Percentiles rank a stretch among this genome's conserved stretches.
Evolutionary conservation across 37 sponge, comb jelly and placozoan genomes (phyloP).

Genomic region (Hexactinellida sp.): DNA sequence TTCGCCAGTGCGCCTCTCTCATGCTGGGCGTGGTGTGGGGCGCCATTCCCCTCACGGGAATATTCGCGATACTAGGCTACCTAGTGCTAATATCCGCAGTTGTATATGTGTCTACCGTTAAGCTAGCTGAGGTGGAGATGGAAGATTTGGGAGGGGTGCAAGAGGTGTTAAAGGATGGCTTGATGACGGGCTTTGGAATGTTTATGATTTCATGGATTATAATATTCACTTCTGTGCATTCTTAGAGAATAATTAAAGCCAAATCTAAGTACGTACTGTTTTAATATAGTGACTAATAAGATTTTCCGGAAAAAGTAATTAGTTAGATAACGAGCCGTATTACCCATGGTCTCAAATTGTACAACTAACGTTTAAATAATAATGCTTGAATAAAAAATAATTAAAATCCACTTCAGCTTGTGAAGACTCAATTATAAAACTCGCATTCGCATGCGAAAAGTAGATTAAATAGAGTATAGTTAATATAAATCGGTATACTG

Average conservation of each 20-base stretch:
- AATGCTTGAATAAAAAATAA: too few relatives aligned
- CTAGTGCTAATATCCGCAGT: neutral
- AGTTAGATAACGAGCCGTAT: too few relatives aligned
- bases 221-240: neutral
- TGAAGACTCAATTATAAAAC: too few relatives aligned
- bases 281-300: too few relatives aligned
- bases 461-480: neutral
- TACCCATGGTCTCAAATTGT: too few relatives aligned
- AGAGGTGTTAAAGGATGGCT: constrained; percentile 4
- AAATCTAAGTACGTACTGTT: neutral
- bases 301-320: too few relatives aligned
- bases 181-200: constrained; percentile 9
- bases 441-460: neutral
- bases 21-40: neutral
- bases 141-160: constrained; percentile 10
- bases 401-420: too few relatives aligned
- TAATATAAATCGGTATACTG: neutral
- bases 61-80: neutral
- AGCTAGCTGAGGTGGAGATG: neutral
- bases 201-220: constrained; percentile 16
- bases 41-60: neutral
- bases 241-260: neutral
- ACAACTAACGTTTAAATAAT: too few relatives aligned
- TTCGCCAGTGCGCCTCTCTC: neutral
- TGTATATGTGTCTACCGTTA: neutral